Conservation (phyloP, 2,113 vertebrate genomes). For the Pitta sordida region DNA sequence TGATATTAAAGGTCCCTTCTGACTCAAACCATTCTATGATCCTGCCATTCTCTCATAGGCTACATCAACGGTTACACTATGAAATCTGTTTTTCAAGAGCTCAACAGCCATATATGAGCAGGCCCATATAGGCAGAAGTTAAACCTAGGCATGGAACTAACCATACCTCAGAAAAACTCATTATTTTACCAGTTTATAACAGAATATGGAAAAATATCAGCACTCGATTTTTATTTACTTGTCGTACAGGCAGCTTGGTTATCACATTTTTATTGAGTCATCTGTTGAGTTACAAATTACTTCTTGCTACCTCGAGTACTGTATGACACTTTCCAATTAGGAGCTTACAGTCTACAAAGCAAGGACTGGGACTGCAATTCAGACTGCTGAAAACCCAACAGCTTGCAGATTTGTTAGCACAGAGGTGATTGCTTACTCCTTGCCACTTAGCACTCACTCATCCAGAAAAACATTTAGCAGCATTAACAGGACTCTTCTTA, state of each 20-base stretch:
- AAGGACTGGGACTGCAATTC: background rate
- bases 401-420: background rate
- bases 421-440: background rate
- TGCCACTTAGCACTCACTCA: background rate
- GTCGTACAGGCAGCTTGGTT: background rate
- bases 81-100: background rate
- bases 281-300: background rate
- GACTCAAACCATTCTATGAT: background rate
- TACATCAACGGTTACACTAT: background rate
- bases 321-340: background rate
- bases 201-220: background rate
- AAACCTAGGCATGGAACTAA: background rate
- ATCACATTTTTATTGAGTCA: background rate
- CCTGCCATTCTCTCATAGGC: background rate
- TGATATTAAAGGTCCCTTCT: background rate
- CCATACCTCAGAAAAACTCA: background rate
- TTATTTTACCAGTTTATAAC: background rate
- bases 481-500: background rate
- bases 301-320: background rate
- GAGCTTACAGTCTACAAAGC: background rate
- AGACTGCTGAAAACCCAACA: background rate
- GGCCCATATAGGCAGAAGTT: accelerated
- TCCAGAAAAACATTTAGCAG: background rate
- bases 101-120: accelerated
- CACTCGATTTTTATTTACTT: background rate